These are phyloP conservation scores for Quadroppia sp. DNA, from an alignment of 2,888 invertebrate genomes.

Conservation along the genomic window DNA sequence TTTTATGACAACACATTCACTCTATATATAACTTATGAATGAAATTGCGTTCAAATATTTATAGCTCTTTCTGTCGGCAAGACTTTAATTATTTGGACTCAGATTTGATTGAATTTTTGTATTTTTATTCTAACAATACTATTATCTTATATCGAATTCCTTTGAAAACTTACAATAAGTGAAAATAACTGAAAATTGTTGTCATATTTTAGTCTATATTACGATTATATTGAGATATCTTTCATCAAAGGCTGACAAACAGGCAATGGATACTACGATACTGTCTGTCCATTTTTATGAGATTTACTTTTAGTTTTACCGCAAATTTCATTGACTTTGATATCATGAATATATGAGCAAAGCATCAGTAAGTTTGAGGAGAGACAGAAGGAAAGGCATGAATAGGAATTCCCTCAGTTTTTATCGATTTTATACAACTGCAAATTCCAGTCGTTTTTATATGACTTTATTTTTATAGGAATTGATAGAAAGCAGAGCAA, in stretches of 20 bases:
- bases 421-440: constrained; percentile 5
- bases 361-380: constrained; percentile 8
- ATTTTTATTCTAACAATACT: no score
- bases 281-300: constrained; percentile 22
- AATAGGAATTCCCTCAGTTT: not conserved
- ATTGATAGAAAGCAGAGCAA: no score
- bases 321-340: constrained; percentile 20
- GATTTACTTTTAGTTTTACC: constrained; percentile 13
- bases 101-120: no score
- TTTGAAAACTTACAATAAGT: not conserved
- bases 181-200: not conserved
- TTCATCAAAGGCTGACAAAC: not conserved
- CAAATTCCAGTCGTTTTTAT: not conserved
- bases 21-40: not conserved
- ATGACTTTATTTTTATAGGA: constrained; percentile 4
- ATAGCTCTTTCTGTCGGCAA: not conserved
- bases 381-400: not conserved
- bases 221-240: constrained; percentile 7
- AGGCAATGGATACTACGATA: not conserved
- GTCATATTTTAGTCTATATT: not conserved
- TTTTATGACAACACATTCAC: constrained; percentile 23
- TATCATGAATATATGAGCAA: constrained; percentile 11
- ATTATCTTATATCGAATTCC: no score
- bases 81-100: not conserved
- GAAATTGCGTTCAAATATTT: not conserved